Evolutionary conservation across 2,113 vertebrate species (phyloP).

Genomic region (Regulus satrapa): DNA sequence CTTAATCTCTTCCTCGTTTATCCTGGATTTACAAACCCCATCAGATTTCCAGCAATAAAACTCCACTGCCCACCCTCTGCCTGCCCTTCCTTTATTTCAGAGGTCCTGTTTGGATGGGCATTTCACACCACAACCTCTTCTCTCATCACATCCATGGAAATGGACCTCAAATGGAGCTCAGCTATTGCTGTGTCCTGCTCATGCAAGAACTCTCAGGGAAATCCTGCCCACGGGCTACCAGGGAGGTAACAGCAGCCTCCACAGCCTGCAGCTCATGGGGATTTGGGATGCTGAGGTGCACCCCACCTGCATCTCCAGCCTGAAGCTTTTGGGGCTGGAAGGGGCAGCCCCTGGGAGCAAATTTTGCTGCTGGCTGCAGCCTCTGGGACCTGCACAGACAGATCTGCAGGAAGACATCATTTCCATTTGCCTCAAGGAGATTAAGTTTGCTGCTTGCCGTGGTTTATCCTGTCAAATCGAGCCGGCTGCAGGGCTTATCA

Average conservation of each 20-base stretch:
- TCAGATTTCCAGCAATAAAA: neutral
- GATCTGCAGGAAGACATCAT: neutral
- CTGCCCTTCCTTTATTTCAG: neutral
- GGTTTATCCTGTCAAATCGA: neutral
- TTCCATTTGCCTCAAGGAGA: neutral
- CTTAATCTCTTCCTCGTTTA: neutral
- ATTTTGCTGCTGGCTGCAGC: neutral
- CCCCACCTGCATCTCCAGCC: neutral
- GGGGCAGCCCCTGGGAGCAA: neutral
- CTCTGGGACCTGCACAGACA: neutral
- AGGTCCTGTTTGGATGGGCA: neutral
- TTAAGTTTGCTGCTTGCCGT: neutral
- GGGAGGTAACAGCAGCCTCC: neutral
- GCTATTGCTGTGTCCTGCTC: rapidly evolving
- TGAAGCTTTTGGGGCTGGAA: neutral
- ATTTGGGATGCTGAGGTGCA: neutral
- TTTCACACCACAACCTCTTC: neutral
- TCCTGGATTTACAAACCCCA: neutral
- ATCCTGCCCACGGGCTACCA: neutral
- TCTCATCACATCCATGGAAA: neutral
- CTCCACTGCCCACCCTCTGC: neutral
- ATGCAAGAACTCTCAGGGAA: neutral
- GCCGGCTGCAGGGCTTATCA: neutral
- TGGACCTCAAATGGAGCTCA: neutral
- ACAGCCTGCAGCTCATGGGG: rapidly evolving